Evolutionary conservation across 1,140 invertebrate genomes (phyloP), one percentile per base, ranked within the genome.

Genomic region (Glossosoma conforme): DNA sequence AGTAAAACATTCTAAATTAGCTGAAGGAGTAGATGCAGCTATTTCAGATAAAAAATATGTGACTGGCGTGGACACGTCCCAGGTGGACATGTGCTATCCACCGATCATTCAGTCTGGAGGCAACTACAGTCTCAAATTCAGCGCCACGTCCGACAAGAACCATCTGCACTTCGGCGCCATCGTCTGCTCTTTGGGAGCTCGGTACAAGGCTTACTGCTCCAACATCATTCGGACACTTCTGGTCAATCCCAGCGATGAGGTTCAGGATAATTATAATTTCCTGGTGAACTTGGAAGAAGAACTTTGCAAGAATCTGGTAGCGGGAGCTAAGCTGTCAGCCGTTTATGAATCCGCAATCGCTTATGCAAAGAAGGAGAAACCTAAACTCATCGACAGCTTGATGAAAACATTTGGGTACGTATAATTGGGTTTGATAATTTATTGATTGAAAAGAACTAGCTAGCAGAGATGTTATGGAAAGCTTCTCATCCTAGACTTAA

Each of bases 91-190:
- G 81, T 98, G 96, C 69, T 99, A 99, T 70, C 93, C 93, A 2
- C 88, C 96, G 0, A 99, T 99, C 49, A 94, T 99, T 64, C 97
- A 99, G 67, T 98, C 94, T 56, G 97, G 97, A 20, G 95, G 94
- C 5, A 89, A 93, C 64, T 99, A 98, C 74, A 93, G 84, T 64
- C 77, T 99, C 1, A 99, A 99, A 72, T 99, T 99, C 66, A 97
- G 91, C 66, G 91, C 88, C 33, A 82, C 82, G 21, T 95, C 93
- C 62, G 92, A 98, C 65, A 95, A 98, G 65, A 96, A 95, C 64
- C 80, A 80, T 57, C 69, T 99, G 37, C 92, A 98, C 68, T 99
- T 98, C 76, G 97, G 95, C 32, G 85, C 93, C 0, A 98, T 99
- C 54, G 87, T 97, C 30, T 97, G 94, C 73, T 91, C 90, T 15